These are phyloP conservation scores for Isoperla grammatica DNA, from an alignment of 2,888 invertebrate genomes.

Conservation along the genomic window DNA sequence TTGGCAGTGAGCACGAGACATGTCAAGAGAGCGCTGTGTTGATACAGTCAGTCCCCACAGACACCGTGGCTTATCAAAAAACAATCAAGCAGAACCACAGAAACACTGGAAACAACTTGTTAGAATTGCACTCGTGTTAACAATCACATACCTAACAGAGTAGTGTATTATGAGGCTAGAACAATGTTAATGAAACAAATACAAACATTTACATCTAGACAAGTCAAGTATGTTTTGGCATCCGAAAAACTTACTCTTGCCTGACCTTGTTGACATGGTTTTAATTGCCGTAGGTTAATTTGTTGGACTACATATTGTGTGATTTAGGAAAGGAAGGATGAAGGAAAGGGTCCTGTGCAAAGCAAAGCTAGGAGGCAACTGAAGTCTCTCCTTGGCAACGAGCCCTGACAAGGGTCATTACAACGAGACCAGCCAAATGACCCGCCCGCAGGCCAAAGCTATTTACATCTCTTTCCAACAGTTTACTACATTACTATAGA, in stretches of 20 bases:
- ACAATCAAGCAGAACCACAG: too few species aligned
- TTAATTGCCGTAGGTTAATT: neutral
- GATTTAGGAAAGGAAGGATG: conserved; percentile 8
- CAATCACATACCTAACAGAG: too few species aligned
- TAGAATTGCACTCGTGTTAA: too few species aligned
- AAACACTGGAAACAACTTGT: too few species aligned
- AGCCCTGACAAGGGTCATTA: conserved; percentile 28
- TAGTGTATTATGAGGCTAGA: too few species aligned
- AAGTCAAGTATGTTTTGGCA: neutral
- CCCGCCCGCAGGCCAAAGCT: conserved; percentile 25
- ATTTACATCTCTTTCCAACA: conserved; percentile 25
- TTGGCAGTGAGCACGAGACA: too few species aligned
- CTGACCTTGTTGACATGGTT: neutral
- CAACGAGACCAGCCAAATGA: conserved; percentile 26
- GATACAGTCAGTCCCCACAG: too few species aligned
- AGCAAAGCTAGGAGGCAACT: conserved; percentile 32
- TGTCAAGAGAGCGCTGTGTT: too few species aligned
- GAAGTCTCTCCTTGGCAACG: conserved; percentile 26
- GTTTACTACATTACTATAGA: conserved; percentile 21
- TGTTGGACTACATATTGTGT: neutral
- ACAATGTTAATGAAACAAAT: too few species aligned
- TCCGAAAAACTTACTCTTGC: conserved; percentile 1
- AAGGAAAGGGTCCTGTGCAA: conserved; percentile 30
- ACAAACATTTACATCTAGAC: neutral
- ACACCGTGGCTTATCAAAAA: too few species aligned